phyloP scores from a whole-genome alignment of 2,888 invertebrate species.

The Catonia carolina region DNA sequence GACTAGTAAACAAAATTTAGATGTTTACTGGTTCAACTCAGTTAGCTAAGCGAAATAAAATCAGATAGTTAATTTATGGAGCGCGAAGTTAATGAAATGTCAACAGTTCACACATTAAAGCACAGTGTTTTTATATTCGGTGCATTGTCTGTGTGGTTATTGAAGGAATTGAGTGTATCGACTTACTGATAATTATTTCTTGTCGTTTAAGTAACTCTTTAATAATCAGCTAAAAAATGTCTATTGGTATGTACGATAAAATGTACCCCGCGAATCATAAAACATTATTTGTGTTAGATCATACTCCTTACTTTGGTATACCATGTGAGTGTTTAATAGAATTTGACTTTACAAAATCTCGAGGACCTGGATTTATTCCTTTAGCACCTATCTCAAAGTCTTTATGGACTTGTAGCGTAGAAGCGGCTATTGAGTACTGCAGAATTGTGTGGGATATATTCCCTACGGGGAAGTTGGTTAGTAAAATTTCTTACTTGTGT shows the following conservation, averaged over 20 bases:
- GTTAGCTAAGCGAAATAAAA: too few species aligned
- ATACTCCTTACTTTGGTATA: slow-evolving; percentile 84
- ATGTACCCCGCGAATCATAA: slow-evolving; percentile 81
- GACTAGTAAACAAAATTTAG: too few species aligned
- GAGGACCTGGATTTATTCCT: slow-evolving; percentile 64
- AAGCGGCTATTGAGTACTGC: slow-evolving; percentile 92
- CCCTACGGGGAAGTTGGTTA: slow-evolving; percentile 78
- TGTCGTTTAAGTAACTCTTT: too few species aligned
- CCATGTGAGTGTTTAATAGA: slow-evolving; percentile 76
- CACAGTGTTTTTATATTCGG: too few species aligned
- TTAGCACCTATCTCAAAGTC: slow-evolving; percentile 84
- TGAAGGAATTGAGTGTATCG: too few species aligned
- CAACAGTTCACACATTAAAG: too few species aligned
- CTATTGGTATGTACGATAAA: slow-evolving; percentile 10
- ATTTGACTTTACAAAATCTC: slow-evolving; percentile 68
- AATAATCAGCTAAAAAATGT: too few species aligned
- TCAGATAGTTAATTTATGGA: too few species aligned
- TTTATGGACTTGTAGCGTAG: slow-evolving; percentile 93
- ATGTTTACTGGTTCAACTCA: too few species aligned
- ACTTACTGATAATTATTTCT: too few species aligned
- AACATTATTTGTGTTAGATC: slow-evolving; percentile 92
- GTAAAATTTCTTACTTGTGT: slow-evolving; percentile 28
- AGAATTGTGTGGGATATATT: slow-evolving; percentile 97
- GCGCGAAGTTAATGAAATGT: too few species aligned
- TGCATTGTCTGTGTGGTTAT: too few species aligned